These are phyloP conservation scores for Phoenoteleia sp. DNA, from an alignment of 2,888 invertebrate genomes.

Conservation along the genomic window DNA sequence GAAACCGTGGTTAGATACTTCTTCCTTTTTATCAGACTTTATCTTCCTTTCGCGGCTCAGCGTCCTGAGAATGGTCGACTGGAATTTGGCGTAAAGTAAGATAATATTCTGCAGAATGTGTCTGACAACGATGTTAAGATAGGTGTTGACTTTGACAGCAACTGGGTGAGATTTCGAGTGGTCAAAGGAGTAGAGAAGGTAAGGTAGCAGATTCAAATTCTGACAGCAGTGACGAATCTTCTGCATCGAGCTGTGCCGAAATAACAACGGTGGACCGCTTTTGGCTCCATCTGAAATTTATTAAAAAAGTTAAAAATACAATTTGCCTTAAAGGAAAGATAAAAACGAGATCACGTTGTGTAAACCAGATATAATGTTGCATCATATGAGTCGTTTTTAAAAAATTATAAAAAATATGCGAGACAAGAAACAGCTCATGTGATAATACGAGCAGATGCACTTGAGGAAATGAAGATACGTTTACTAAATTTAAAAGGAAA, in stretches of 20 bases:
- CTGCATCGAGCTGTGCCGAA: conserved; percentile 83
- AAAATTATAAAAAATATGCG: conserved; percentile 31
- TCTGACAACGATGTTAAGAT: conserved; percentile 77
- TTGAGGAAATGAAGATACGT: conserved; percentile 1
- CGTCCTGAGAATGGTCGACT: conserved; percentile 63
- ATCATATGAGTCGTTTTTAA: conserved; percentile 39
- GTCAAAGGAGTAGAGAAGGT: conserved; percentile 84
- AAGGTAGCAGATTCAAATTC: conserved; percentile 84
- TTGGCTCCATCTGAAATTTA: conserved; percentile 83
- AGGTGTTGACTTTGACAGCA: conserved; percentile 81
- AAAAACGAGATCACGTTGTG: conserved; percentile 34
- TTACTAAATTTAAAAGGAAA: neutral
- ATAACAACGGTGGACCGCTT: conserved; percentile 82
- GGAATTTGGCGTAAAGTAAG: conserved; percentile 78
- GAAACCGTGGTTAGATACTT: neutral
- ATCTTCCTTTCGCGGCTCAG: conserved; percentile 26
- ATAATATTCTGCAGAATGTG: conserved; percentile 78
- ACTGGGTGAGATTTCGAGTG: conserved; percentile 83
- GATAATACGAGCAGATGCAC: neutral
- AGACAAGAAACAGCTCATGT: neutral
- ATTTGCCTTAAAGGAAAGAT: conserved; percentile 28
- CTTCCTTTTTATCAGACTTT: conserved; percentile 27
- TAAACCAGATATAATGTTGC: conserved; percentile 50
- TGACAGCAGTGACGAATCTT: conserved; percentile 85
- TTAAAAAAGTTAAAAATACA: conserved; percentile 49